These are phyloP conservation scores for Anseranas semipalmata DNA, from an alignment of 2,113 vertebrate species.

Conservation along the genomic window DNA sequence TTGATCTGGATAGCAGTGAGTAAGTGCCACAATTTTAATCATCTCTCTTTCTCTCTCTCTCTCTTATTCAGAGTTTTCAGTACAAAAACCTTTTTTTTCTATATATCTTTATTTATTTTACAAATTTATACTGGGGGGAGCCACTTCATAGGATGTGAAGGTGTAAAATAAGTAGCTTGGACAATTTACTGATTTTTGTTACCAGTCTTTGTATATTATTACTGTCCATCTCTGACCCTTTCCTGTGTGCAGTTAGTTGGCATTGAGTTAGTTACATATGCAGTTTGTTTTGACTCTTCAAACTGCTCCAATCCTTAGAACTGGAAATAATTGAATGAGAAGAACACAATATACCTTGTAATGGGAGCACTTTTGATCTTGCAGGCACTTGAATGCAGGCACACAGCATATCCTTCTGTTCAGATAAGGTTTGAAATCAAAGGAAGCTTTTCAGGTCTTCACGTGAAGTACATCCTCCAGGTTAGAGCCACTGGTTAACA, in stretches of 20 bases:
- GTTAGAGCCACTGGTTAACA: not conserved
- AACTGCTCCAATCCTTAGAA: not conserved
- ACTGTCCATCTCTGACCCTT: not conserved
- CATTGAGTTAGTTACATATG: not conserved
- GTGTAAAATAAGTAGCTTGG: not conserved
- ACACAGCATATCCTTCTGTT: conserved; percentile 40
- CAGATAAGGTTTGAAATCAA: conserved; percentile 44
- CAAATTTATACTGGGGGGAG: not conserved
- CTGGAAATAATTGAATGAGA: conserved; percentile 20
- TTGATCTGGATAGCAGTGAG: not conserved
- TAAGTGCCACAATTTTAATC: not conserved
- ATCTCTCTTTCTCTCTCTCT: not conserved
- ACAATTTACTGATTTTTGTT: not conserved
- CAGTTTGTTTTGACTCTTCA: conserved; percentile 16
- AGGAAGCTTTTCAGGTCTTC: conserved; percentile 40
- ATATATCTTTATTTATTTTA: not conserved
- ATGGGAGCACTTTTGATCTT: conserved; percentile 43
- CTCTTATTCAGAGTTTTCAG: not conserved
- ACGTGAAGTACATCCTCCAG: conserved; percentile 36
- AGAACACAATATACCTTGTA: conserved; percentile 37
- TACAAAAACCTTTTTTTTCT: fast-evolving
- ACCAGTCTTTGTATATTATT: not conserved
- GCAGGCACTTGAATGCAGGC: conserved; percentile 57
- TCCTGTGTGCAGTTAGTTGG: not conserved
- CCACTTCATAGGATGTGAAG: not conserved